A percentile compares a stretch with the other conserved stretches of the same genome.
Conservation (phyloP, 2,113 vertebrate genomes). For the Anas platyrhynchos region DNA sequence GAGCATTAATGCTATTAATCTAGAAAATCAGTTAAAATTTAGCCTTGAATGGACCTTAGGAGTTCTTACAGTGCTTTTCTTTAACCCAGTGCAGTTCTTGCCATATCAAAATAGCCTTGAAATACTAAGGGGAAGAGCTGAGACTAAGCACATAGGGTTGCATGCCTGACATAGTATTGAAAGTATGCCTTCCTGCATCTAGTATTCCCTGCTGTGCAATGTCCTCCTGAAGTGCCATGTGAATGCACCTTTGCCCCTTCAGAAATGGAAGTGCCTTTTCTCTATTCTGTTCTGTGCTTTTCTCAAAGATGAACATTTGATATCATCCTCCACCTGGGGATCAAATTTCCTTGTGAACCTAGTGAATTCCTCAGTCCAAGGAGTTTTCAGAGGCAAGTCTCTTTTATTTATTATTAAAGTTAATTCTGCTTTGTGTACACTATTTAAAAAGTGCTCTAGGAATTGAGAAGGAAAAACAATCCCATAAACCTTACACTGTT, state of each 20-base stretch:
- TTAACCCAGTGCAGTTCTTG: neutral
- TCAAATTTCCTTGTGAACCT: neutral
- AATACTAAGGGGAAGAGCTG: neutral
- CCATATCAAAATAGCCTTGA: neutral
- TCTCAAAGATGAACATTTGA: neutral
- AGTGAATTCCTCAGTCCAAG: neutral
- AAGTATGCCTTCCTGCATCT: neutral
- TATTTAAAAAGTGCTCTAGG: neutral
- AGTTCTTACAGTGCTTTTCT: neutral
- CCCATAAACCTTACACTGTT: neutral
- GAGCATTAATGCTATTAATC: neutral
- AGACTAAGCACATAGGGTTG: neutral
- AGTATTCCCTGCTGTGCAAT: neutral
- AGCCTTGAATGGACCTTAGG: neutral
- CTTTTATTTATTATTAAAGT: neutral
- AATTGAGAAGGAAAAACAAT: neutral
- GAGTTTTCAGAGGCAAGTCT: neutral
- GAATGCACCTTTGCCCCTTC: neutral
- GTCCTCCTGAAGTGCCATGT: accelerated
- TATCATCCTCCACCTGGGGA: neutral
- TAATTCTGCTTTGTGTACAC: neutral
- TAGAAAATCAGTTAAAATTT: neutral
- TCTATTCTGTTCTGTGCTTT: neutral
- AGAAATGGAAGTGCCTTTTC: neutral
- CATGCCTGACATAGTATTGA: neutral